A percentile compares a stretch with the other conserved stretches of the same genome.
These are phyloP conservation scores for Ametastegia equiseti DNA, from an alignment of 2,888 invertebrate genomes.

Conservation along the genomic window DNA sequence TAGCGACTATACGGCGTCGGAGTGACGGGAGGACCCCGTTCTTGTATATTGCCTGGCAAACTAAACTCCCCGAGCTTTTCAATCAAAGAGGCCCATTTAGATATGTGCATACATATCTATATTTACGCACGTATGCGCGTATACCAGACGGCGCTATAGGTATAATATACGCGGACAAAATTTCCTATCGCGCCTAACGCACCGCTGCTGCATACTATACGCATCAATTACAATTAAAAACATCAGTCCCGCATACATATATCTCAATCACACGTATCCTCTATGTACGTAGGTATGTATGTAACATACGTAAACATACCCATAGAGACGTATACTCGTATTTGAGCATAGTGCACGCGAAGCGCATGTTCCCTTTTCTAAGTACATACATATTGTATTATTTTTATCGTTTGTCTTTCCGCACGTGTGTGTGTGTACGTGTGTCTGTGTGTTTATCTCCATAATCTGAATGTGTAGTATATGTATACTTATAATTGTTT, in stretches of 20 bases:
- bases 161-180: neutral
- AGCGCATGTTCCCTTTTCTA: neutral
- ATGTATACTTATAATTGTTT: neutral
- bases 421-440: neutral
- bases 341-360: neutral
- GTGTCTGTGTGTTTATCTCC: neutral
- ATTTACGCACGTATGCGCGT: too few species aligned
- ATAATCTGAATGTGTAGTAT: neutral
- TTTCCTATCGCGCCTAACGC: neutral
- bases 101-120: neutral
- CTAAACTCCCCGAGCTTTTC: neutral
- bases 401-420: neutral
- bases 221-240: neutral
- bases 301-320: neutral
- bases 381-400: too few species aligned
- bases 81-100: neutral
- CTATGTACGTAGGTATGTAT: neutral
- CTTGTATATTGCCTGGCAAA: too few species aligned
- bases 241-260: neutral
- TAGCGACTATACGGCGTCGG: conserved; percentile 9
- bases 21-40: neutral
- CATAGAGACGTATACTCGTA: neutral
- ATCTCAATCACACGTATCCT: neutral
- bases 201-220: too few species aligned
- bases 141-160: too few species aligned